Conservation (phyloP, 2,888 invertebrate species). For the Blastobasis adustella region DNA sequence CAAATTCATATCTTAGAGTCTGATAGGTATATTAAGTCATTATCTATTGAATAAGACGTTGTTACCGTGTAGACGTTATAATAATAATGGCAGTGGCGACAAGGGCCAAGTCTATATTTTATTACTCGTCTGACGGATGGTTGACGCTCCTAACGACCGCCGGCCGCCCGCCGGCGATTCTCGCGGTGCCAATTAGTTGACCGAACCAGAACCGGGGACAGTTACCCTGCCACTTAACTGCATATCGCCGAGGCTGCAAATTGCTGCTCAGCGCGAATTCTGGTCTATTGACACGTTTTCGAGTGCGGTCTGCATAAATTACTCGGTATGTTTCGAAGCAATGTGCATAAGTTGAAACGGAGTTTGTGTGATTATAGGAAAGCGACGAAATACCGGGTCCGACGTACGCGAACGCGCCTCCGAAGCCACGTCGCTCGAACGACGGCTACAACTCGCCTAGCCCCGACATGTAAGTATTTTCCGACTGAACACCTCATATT, state of each 20-base stretch:
- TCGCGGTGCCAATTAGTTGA: slow-evolving; percentile 40
- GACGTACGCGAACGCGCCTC: slow-evolving; percentile 92
- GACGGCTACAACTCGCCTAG: slow-evolving; percentile 86
- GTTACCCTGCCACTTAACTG: slow-evolving; percentile 54
- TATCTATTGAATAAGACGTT: too few species aligned
- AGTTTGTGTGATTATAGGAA: slow-evolving; percentile 29
- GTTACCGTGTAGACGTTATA: slow-evolving; percentile 37
- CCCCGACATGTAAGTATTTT: slow-evolving; percentile 74
- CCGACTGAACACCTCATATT: not conserved
- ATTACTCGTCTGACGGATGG: too few species aligned
- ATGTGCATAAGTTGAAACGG: too few species aligned
- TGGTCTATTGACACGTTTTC: too few species aligned
- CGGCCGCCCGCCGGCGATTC: too few species aligned
- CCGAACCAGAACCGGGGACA: slow-evolving; percentile 67
- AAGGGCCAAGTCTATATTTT: too few species aligned
- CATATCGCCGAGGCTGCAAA: slow-evolving; percentile 12
- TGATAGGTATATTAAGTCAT: too few species aligned
- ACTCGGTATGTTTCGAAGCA: not conserved
- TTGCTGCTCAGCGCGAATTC: too few species aligned
- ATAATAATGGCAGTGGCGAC: slow-evolving; percentile 28
- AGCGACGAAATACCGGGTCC: slow-evolving; percentile 70
- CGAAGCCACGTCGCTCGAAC: slow-evolving; percentile 87
- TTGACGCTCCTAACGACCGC: too few species aligned
- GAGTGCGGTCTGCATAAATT: too few species aligned
- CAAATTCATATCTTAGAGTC: too few species aligned